A percentile compares a stretch with the other conserved stretches of the same genome.
Conservation (phyloP, 2,888 invertebrate species). For the Parapristionchus giblindavisi region DNA sequence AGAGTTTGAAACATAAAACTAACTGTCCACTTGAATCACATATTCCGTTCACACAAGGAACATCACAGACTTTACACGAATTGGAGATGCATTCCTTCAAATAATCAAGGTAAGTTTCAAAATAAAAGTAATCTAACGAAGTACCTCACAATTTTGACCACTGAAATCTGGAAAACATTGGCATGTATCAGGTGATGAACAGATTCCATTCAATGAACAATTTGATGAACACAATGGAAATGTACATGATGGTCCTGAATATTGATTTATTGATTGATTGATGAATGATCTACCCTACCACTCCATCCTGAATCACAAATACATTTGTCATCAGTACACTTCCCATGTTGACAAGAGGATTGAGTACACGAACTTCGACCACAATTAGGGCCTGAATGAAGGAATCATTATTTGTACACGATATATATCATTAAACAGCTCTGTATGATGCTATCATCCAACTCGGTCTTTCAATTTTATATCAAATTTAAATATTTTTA, state of each 20-base stretch:
- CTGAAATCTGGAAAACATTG: slow-evolving; percentile 51
- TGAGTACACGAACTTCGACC: neutral
- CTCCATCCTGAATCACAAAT: slow-evolving; percentile 33
- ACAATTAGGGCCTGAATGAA: slow-evolving; percentile 9
- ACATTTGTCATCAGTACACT: slow-evolving; percentile 1
- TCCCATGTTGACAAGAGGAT: slow-evolving; percentile 2
- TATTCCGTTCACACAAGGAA: slow-evolving; percentile 59
- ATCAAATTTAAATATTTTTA: neutral
- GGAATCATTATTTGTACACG: no score
- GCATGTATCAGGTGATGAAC: slow-evolving; percentile 47
- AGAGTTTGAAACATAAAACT: neutral
- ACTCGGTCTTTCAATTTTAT: neutral
- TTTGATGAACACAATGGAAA: slow-evolving; percentile 36
- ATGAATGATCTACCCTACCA: slow-evolving; percentile 7
- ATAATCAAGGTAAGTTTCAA: neutral
- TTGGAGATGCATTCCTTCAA: slow-evolving; percentile 44
- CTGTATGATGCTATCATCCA: no score
- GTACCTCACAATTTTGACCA: slow-evolving; percentile 41
- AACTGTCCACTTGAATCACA: slow-evolving; percentile 40
- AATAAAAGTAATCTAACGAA: neutral
- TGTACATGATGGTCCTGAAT: slow-evolving; percentile 18
- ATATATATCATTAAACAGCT: no score
- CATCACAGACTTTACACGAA: slow-evolving; percentile 52
- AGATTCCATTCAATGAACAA: slow-evolving; percentile 53
- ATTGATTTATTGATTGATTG: neutral